phyloP scores from a whole-genome alignment of 2,888 invertebrate species.

The Andrena praecox region DNA sequence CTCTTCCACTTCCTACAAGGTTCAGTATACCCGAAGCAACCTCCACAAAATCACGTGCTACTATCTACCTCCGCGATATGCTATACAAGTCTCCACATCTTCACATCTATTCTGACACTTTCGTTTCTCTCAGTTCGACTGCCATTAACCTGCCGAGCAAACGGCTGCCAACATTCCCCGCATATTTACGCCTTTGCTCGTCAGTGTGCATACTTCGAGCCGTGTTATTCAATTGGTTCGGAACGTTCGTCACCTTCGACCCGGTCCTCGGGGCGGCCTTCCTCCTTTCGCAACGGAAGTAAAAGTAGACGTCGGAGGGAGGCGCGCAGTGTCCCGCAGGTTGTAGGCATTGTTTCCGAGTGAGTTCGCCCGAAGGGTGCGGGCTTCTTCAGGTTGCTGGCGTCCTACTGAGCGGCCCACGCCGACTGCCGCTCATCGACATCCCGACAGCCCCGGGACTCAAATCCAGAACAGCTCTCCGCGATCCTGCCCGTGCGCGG shows the following conservation, averaged over 20 bases:
- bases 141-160: too few relatives aligned
- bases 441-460: slow-evolving; percentile 80
- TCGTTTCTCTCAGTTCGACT: too few relatives aligned
- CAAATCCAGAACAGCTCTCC: slow-evolving; percentile 73
- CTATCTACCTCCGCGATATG: too few relatives aligned
- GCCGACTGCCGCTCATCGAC: slow-evolving; percentile 83
- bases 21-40: not conserved
- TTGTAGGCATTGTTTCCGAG: slow-evolving; percentile 76
- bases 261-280: slow-evolving; percentile 46
- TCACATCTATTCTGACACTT: too few relatives aligned
- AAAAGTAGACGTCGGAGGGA: slow-evolving; percentile 58
- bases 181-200: too few relatives aligned
- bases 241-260: slow-evolving; percentile 51
- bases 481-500: slow-evolving; percentile 60
- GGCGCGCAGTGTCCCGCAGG: slow-evolving; percentile 70
- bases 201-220: too few relatives aligned
- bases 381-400: slow-evolving; percentile 84
- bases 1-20: not conserved
- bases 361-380: slow-evolving; percentile 80
- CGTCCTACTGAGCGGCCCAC: slow-evolving; percentile 84
- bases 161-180: too few relatives aligned
- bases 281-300: slow-evolving; percentile 61
- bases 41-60: too few relatives aligned
- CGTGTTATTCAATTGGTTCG: not conserved
- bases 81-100: too few relatives aligned